Evolutionary conservation across 2,797 vertebrate genomes (phyloP).

Genomic region (Paedocypris micromegethes): DNA sequence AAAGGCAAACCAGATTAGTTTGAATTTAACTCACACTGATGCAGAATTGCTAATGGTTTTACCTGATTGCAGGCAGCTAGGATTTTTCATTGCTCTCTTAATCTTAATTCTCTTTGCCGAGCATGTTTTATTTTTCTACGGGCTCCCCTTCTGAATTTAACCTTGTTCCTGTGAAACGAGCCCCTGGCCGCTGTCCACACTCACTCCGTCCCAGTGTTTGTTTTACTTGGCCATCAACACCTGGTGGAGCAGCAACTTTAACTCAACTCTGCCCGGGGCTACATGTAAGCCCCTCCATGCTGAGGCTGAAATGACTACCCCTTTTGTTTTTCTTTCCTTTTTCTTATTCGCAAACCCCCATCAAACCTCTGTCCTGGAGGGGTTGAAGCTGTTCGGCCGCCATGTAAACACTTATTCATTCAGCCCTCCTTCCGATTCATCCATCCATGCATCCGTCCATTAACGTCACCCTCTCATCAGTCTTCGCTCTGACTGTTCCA

Average conservation of each 20-base stretch:
- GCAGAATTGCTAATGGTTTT: conserved; percentile 22
- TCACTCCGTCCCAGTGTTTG: conserved; percentile 64
- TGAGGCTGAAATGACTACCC: conserved; percentile 52
- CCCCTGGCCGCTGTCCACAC: conserved; percentile 54
- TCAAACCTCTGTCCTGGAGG: conserved; percentile 59
- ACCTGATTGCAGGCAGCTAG: conserved; percentile 6
- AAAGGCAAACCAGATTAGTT: background rate
- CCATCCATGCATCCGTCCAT: conserved; percentile 62
- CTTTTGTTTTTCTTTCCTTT: conserved; percentile 50
- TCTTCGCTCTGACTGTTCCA: conserved; percentile 62
- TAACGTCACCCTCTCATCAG: conserved; percentile 68
- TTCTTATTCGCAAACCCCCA: conserved; percentile 46
- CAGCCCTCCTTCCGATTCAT: conserved; percentile 57
- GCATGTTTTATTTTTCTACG: conserved; percentile 50
- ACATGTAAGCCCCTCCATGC: conserved; percentile 66
- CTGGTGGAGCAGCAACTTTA: conserved; percentile 67
- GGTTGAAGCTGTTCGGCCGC: conserved; percentile 61
- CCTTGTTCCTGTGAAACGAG: conserved; percentile 54
- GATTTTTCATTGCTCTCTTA: conserved; percentile 41
- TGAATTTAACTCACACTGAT: conserved; percentile 2
- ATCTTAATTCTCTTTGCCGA: conserved; percentile 27
- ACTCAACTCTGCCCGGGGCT: conserved; percentile 65
- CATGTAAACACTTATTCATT: conserved; percentile 58
- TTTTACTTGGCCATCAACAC: conserved; percentile 73
- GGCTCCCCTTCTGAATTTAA: conserved; percentile 55